phyloP scores from a whole-genome alignment of 2,888 invertebrate genomes.

The Griposia aprilina region DNA sequence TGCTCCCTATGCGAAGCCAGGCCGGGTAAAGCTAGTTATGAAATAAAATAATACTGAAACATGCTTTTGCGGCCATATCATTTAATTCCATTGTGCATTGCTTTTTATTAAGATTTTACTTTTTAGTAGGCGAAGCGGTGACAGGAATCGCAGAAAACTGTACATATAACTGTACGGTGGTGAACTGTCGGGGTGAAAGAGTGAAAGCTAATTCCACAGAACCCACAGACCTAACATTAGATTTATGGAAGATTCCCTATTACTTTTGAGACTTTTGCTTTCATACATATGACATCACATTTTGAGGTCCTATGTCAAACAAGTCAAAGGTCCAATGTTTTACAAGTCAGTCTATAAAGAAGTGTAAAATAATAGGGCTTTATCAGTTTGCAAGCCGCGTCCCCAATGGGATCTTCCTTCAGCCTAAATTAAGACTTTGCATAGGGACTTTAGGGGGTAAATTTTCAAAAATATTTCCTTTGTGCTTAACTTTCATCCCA shows the following conservation, averaged over 20 bases:
- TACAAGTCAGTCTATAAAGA: not conserved
- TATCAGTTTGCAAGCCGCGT: not conserved
- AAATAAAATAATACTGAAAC: slow-evolving; percentile 16
- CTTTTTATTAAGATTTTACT: not conserved
- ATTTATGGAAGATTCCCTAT: not conserved
- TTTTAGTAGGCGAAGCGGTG: not conserved
- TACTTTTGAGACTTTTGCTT: not conserved
- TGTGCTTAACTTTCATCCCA: not conserved
- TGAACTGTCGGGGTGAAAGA: not conserved
- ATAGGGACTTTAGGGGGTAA: not conserved
- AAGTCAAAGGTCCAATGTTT: not conserved
- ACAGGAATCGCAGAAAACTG: not conserved
- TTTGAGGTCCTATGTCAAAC: no score
- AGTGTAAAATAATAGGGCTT: not conserved
- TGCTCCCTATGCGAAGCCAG: no score
- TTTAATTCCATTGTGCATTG: not conserved
- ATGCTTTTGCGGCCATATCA: not conserved
- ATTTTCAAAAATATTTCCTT: not conserved
- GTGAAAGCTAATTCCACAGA: not conserved
- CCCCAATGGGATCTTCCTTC: not conserved
- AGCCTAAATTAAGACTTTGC: no score
- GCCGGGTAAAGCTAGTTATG: no score
- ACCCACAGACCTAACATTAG: not conserved
- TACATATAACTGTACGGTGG: not conserved
- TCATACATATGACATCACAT: not conserved